Evolutionary conservation across 2,888 invertebrate genomes (phyloP).

Genomic region (Melinaea marsaeus): DNA sequence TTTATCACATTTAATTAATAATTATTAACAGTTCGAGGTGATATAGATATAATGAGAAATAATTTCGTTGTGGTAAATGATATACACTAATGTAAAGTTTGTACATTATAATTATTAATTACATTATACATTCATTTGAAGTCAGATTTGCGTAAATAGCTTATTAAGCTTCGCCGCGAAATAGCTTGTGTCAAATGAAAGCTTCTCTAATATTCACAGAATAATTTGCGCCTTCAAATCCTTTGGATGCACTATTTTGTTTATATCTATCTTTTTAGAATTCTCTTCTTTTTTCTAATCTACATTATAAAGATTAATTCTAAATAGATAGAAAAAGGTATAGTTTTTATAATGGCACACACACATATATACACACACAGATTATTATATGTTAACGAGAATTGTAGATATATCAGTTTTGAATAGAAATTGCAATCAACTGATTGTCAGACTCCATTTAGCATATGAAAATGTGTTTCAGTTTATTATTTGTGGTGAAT

Average conservation of each 20-base stretch:
- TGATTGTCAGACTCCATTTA: background rate
- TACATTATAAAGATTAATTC: background rate
- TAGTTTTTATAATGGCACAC: background rate
- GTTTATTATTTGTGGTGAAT: background rate
- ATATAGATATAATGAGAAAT: conserved; percentile 3
- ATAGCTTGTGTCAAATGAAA: conserved; percentile 32
- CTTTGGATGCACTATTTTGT: background rate
- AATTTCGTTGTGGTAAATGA: too few relatives aligned
- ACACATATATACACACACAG: background rate
- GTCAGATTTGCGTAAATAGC: conserved; percentile 50
- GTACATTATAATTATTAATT: conserved; percentile 53
- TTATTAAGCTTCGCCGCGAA: conserved; percentile 41
- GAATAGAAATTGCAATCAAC: conserved; percentile 4
- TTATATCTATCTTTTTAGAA: background rate
- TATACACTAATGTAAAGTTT: too few relatives aligned
- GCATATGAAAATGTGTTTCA: background rate
- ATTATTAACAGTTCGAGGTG: conserved; percentile 4
- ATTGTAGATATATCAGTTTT: conserved; percentile 5
- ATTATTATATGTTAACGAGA: background rate
- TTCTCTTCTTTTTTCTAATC: too few relatives aligned
- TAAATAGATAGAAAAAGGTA: too few relatives aligned
- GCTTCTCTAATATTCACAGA: conserved; percentile 14
- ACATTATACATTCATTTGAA: conserved; percentile 71
- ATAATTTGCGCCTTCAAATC: conserved; percentile 11
- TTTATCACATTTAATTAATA: conserved; percentile 24